phyloP scores from a whole-genome alignment of 2,113 vertebrate genomes.

The Bombycilla garrulus region DNA sequence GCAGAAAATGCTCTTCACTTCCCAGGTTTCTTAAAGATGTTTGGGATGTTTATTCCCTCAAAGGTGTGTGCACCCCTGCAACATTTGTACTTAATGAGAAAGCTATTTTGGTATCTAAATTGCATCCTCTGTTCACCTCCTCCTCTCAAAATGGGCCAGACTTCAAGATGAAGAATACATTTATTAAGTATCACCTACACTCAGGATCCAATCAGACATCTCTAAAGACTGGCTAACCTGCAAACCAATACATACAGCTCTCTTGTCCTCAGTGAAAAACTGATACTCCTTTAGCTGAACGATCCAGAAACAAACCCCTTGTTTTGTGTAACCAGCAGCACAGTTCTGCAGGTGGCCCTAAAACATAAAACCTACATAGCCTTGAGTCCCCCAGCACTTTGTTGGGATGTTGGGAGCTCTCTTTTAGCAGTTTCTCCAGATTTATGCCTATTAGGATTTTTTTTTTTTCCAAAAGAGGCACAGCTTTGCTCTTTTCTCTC shows the following conservation, averaged over 20 bases:
- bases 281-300: fast-evolving
- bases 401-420: fast-evolving
- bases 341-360: background rate
- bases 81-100: background rate
- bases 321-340: background rate
- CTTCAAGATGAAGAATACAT: background rate
- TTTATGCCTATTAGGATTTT: background rate
- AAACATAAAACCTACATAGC: background rate
- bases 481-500: background rate
- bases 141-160: background rate
- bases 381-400: background rate
- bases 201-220: background rate
- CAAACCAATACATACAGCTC: background rate
- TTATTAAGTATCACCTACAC: background rate
- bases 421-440: background rate
- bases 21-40: background rate
- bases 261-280: background rate
- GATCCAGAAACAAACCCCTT: fast-evolving
- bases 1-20: background rate
- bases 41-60: background rate
- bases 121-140: background rate
- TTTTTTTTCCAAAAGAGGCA: no score
- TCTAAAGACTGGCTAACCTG: background rate
- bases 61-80: background rate
- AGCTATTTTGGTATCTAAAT: background rate